These are phyloP conservation scores for Passerculus sandwichensis DNA, from an alignment of 2,797 vertebrate genomes.

Conservation along the genomic window DNA sequence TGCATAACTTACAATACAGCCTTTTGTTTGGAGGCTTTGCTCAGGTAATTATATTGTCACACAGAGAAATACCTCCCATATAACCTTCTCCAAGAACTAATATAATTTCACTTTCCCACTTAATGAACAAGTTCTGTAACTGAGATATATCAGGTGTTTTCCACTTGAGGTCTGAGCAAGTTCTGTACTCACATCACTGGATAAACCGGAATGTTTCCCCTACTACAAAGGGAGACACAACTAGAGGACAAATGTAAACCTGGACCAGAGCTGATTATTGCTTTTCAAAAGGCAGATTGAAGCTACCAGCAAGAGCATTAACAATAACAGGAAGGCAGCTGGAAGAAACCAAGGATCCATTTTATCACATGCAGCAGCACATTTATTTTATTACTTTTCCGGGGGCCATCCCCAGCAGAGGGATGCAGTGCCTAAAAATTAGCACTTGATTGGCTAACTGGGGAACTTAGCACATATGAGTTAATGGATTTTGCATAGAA, in stretches of 20 bases:
- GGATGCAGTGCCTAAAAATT: not conserved
- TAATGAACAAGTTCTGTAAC: not conserved
- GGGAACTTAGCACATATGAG: not conserved
- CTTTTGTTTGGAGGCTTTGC: not conserved
- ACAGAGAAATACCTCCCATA: not conserved
- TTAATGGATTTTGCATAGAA: conserved; percentile 6
- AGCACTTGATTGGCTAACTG: not conserved
- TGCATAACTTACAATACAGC: not conserved
- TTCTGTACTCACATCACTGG: rapidly evolving
- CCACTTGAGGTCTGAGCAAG: not conserved
- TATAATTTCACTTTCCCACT: not conserved
- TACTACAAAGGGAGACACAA: not conserved
- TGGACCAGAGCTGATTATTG: not conserved
- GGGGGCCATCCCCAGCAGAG: not conserved
- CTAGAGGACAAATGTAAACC: conserved; percentile 8
- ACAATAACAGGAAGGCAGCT: not conserved
- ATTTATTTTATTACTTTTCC: conserved; percentile 17
- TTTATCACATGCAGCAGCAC: conserved; percentile 8
- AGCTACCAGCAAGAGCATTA: conserved; percentile 31
- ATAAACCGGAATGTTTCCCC: not conserved
- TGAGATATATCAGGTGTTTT: not conserved
- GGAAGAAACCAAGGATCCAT: conserved; percentile 22
- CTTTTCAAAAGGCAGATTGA: conserved; percentile 30
- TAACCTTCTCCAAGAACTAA: not conserved
- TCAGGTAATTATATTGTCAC: not conserved